phyloP scores from a whole-genome alignment of 2,113 vertebrate genomes.

The Ptilorrhoa leucosticta region DNA sequence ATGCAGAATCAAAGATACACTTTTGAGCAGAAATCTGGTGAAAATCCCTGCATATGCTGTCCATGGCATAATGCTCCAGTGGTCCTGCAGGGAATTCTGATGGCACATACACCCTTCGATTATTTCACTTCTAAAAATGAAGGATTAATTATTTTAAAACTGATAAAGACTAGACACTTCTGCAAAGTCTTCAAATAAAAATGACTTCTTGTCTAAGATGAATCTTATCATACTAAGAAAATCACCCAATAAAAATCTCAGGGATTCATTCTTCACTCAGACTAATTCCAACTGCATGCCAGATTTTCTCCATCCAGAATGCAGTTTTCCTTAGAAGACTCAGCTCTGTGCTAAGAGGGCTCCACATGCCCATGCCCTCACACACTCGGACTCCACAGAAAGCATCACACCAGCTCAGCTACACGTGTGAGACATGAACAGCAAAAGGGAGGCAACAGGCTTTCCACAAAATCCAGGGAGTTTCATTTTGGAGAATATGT shows the following conservation, averaged over 20 bases:
- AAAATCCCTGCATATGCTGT: not conserved
- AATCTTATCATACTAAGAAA: not conserved
- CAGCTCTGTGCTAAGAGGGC: not conserved
- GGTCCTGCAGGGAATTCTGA: not conserved
- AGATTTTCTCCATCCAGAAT: not conserved
- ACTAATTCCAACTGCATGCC: not conserved
- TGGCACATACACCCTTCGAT: not conserved
- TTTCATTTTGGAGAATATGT: not conserved
- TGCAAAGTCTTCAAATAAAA: not conserved
- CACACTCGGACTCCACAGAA: not conserved
- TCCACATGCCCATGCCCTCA: not conserved
- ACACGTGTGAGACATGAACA: rapidly evolving
- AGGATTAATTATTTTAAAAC: not conserved
- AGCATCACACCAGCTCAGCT: not conserved
- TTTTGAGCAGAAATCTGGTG: not conserved
- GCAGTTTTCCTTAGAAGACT: not conserved
- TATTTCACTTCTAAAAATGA: not conserved
- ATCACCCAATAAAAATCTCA: not conserved
- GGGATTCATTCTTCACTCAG: not conserved
- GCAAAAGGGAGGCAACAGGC: not conserved
- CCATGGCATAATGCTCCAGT: not conserved
- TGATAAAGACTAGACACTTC: not conserved
- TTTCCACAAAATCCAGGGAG: not conserved
- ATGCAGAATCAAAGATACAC: not conserved
- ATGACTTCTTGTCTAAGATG: not conserved